These are phyloP conservation scores for Nycticebus coucang DNA, from an alignment of 2,113 vertebrate genomes.

Conservation along the genomic window DNA sequence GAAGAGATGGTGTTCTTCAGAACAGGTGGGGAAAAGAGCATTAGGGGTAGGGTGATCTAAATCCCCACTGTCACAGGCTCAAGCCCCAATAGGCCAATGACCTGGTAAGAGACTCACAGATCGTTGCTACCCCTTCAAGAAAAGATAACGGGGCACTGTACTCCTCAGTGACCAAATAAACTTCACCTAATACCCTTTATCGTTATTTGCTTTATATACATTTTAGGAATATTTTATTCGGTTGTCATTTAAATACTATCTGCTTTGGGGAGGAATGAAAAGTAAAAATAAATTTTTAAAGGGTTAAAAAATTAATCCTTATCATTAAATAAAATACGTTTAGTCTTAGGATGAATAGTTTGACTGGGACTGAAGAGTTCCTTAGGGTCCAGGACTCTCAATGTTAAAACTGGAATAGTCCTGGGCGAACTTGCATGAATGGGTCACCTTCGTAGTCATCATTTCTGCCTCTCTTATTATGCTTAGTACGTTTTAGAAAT, in stretches of 20 bases:
- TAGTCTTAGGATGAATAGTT: background rate
- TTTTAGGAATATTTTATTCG: background rate
- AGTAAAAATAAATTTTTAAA: background rate
- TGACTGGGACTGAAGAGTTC: rapidly evolving
- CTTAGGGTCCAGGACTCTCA: background rate
- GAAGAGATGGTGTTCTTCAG: background rate
- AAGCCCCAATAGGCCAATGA: background rate
- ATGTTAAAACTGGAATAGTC: background rate
- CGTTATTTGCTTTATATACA: background rate
- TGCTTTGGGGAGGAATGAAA: background rate
- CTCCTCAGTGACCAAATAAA: background rate
- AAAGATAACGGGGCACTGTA: background rate
- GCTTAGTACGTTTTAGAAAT: background rate
- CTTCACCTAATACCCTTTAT: background rate
- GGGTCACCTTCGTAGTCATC: background rate
- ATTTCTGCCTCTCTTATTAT: background rate
- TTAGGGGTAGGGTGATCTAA: background rate
- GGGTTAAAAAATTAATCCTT: background rate
- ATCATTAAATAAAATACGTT: background rate
- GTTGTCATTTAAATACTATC: background rate
- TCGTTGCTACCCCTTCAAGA: background rate
- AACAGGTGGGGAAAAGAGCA: background rate
- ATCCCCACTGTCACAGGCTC: too few species aligned
- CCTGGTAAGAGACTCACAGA: background rate
- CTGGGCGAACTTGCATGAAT: background rate